phyloP scores from a whole-genome alignment of 2,797 vertebrate species.

The Pangasius djambal region DNA sequence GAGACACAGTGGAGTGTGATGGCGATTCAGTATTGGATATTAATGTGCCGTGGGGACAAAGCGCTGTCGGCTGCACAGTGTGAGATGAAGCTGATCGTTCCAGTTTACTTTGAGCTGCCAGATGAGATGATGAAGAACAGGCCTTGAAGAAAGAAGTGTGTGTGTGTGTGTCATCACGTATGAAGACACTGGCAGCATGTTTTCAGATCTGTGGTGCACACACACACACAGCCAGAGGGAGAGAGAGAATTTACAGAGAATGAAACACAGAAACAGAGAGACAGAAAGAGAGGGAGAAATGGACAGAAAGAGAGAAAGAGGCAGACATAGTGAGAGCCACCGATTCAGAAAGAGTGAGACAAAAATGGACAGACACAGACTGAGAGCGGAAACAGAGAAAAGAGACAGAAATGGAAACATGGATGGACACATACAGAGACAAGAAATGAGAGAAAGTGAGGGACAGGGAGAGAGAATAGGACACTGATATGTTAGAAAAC shows the following conservation, averaged over 20 bases:
- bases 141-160: slow-evolving; percentile 26
- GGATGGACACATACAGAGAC: neutral
- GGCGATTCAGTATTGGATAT: slow-evolving; percentile 37
- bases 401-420: neutral
- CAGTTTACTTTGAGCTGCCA: slow-evolving; percentile 42
- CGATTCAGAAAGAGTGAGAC: neutral
- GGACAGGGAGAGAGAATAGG: neutral
- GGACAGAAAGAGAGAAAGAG: neutral
- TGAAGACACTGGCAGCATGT: neutral
- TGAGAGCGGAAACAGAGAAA: neutral
- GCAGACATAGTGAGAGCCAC: neutral
- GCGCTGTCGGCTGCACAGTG: slow-evolving; percentile 15
- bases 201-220: neutral
- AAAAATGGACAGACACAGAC: neutral
- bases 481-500: neutral
- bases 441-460: neutral
- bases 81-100: slow-evolving; percentile 34
- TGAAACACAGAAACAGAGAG: neutral
- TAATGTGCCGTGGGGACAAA: slow-evolving; percentile 39
- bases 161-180: neutral
- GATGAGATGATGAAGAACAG: slow-evolving; percentile 40
- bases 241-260: neutral
- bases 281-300: neutral
- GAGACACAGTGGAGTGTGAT: slow-evolving; percentile 25
- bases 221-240: neutral